Evolutionary conservation across 2,797 vertebrate species (phyloP).

Genomic region (Clarias platycephalus): DNA sequence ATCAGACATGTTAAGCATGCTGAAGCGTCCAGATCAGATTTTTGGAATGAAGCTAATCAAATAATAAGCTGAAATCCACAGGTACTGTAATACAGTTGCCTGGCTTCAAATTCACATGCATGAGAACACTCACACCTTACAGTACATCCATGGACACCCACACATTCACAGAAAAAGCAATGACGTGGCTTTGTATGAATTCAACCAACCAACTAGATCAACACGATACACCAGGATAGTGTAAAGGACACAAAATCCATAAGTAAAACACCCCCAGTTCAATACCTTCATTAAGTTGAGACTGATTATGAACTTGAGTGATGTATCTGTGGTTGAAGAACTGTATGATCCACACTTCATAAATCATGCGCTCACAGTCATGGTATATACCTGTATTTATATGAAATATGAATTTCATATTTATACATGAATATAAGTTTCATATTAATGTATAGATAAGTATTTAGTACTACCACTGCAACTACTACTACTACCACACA

Average conservation of each 20-base stretch:
- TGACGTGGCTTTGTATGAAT: conserved; percentile 26
- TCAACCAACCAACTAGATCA: conserved; percentile 15
- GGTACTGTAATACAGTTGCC: background rate
- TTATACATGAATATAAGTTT: too few species aligned
- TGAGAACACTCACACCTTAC: background rate
- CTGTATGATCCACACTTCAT: background rate
- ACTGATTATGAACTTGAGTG: background rate
- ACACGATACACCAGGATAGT: background rate
- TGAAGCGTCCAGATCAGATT: background rate
- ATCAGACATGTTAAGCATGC: conserved; percentile 7
- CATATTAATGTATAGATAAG: too few species aligned
- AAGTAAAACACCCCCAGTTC: conserved; percentile 10
- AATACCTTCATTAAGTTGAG: conserved; percentile 4
- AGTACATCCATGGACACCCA: background rate
- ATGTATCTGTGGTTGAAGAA: background rate
- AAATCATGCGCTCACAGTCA: background rate
- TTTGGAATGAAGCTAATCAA: background rate
- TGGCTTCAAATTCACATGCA: background rate
- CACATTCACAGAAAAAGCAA: conserved; percentile 28
- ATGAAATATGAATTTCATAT: background rate
- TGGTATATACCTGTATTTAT: background rate
- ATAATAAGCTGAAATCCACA: background rate
- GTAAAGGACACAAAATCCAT: conserved; percentile 17
- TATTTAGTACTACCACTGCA: too few species aligned
- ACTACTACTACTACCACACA: too few species aligned